These are phyloP conservation scores for Drosophila meridionalis DNA, from an alignment of 2,888 invertebrate genomes.

Conservation along the genomic window DNA sequence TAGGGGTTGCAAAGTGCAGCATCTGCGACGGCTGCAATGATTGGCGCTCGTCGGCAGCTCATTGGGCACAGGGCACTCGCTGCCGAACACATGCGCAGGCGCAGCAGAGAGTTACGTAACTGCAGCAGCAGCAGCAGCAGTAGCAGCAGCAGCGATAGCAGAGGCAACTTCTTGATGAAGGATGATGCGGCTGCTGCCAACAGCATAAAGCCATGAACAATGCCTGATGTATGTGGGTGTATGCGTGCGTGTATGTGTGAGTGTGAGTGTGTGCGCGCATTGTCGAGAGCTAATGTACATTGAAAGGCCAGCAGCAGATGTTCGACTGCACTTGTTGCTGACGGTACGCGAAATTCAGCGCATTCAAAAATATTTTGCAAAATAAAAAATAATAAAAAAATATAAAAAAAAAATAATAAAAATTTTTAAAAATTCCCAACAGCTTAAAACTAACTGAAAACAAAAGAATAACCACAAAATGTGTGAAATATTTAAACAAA, in stretches of 20 bases:
- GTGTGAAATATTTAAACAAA: constrained; percentile 56
- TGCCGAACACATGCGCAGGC: constrained; percentile 66
- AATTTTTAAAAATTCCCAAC: background rate
- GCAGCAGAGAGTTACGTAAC: constrained; percentile 69
- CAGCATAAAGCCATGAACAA: constrained; percentile 26
- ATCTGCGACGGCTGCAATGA: constrained; percentile 46
- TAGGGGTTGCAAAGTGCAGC: constrained; percentile 75
- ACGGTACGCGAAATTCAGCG: constrained; percentile 49
- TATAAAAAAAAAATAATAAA: background rate
- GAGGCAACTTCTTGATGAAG: constrained; percentile 19
- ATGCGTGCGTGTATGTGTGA: background rate
- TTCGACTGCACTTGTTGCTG: constrained; percentile 82
- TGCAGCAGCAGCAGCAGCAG: constrained; percentile 43
- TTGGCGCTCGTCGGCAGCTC: constrained; percentile 59
- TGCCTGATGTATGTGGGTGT: constrained; percentile 5
- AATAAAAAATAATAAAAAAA: constrained; percentile 7
- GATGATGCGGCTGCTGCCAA: constrained; percentile 29
- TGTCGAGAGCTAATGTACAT: constrained; percentile 21
- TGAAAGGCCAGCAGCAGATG: constrained; percentile 60
- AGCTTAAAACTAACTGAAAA: constrained; percentile 6
- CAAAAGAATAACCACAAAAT: constrained; percentile 47
- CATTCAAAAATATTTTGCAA: constrained; percentile 10
- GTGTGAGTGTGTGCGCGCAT: constrained; percentile 2
- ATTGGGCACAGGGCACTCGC: constrained; percentile 57
- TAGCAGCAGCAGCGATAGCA: constrained; percentile 21